Evolutionary conservation across 2,797 vertebrate genomes (phyloP).

Genomic region (Urocyon cinereoargenteus): DNA sequence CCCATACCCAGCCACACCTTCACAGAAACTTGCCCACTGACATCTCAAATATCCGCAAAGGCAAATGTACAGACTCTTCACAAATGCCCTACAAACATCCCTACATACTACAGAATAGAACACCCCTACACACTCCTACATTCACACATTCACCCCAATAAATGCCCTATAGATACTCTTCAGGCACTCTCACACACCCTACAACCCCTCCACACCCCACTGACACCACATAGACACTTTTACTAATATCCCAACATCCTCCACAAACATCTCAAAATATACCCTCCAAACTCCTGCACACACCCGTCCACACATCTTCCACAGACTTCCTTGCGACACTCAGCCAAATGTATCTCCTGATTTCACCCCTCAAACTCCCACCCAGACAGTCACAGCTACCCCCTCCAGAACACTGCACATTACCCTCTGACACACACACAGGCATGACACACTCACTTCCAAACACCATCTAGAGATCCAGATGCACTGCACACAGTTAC

Average conservation of each 20-base stretch:
- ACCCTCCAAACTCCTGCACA: neutral
- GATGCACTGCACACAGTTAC: neutral
- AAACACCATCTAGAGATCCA: neutral
- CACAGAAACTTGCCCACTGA: neutral
- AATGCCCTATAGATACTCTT: neutral
- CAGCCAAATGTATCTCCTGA: neutral
- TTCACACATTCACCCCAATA: neutral
- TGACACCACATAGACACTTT: neutral
- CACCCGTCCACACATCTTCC: neutral
- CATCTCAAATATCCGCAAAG: neutral
- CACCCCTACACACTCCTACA: neutral
- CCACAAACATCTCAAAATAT: neutral
- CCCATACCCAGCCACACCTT: neutral
- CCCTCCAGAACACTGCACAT: rapidly evolving
- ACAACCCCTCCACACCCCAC: too few relatives aligned
- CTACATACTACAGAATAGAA: neutral
- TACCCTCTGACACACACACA: neutral
- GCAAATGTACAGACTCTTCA: neutral
- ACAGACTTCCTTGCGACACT: neutral
- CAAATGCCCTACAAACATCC: neutral
- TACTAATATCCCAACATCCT: neutral
- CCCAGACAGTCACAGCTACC: neutral
- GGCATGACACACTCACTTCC: too few relatives aligned
- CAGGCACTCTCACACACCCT: neutral
- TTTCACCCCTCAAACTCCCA: neutral